phyloP scores from a whole-genome alignment of 2,888 invertebrate genomes.

The Rhamnusium bicolor region DNA sequence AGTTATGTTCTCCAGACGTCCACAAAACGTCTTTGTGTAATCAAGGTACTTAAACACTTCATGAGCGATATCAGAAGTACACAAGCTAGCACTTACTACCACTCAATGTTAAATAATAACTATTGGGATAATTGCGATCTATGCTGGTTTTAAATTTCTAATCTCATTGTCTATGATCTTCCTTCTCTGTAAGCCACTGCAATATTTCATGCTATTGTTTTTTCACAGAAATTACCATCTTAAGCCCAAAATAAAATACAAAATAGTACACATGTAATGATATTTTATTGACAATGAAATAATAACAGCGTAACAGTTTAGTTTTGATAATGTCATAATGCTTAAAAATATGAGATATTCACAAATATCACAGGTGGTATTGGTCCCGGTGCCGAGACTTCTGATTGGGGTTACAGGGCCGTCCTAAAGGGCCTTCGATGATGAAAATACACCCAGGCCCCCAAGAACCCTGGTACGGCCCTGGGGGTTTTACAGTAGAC shows the following conservation, averaged over 20 bases:
- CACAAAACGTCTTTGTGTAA: too few species aligned
- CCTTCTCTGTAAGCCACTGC: too few species aligned
- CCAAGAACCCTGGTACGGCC: constrained; percentile 46
- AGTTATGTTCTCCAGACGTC: too few species aligned
- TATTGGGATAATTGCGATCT: too few species aligned
- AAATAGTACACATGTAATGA: constrained; percentile 56
- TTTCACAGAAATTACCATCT: too few species aligned
- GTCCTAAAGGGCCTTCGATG: constrained; percentile 42
- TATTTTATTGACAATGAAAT: constrained; percentile 71
- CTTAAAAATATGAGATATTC: constrained; percentile 71
- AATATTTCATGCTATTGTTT: too few species aligned
- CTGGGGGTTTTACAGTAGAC: constrained; percentile 48
- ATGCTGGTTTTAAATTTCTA: too few species aligned
- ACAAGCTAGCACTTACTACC: too few species aligned
- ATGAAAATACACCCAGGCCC: constrained; percentile 49
- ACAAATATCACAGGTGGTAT: constrained; percentile 72
- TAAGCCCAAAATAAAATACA: background rate
- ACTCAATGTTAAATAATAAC: too few species aligned
- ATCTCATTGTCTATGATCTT: too few species aligned
- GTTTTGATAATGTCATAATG: constrained; percentile 63
- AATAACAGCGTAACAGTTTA: constrained; percentile 68
- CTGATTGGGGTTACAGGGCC: constrained; percentile 62
- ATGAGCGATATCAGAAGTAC: too few species aligned
- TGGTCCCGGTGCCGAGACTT: constrained; percentile 71
- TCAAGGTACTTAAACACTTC: too few species aligned